Conservation (phyloP, 2,797 vertebrate species). For the Crenichthys baileyi region DNA sequence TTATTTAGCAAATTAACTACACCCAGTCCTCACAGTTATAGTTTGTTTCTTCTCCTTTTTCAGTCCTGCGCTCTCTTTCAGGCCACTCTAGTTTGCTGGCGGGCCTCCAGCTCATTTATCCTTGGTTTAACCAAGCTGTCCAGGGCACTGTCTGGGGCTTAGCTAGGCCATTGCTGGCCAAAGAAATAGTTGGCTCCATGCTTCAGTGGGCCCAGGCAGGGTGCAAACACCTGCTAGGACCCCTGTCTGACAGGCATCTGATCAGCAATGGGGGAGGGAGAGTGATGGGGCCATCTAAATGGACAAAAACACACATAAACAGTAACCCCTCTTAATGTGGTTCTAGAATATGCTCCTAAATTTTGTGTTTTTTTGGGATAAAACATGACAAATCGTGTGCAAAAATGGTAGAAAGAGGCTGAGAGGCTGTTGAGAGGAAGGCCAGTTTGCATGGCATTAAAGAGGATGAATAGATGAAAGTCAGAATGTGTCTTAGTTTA, state of each 20-base stretch:
- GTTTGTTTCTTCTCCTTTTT: slow-evolving; percentile 24
- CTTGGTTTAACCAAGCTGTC: slow-evolving; percentile 75
- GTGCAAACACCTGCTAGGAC: slow-evolving; percentile 67
- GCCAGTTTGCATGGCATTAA: slow-evolving; percentile 4
- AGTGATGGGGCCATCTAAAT: slow-evolving; percentile 41
- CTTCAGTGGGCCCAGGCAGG: slow-evolving; percentile 54
- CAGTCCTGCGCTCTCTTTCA: slow-evolving; percentile 46
- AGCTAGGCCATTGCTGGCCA: slow-evolving; percentile 27
- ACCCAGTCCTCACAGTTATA: slow-evolving; percentile 43
- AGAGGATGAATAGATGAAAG: slow-evolving; percentile 26
- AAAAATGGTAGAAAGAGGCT: slow-evolving; percentile 32
- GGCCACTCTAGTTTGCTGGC: slow-evolving; percentile 53
- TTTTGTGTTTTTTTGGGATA: slow-evolving; percentile 38
- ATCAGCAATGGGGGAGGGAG: slow-evolving; percentile 54
- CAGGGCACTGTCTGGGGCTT: slow-evolving; percentile 26
- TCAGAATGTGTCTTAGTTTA: slow-evolving; percentile 28
- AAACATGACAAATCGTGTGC: slow-evolving; percentile 25
- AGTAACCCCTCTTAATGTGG: slow-evolving; percentile 35
- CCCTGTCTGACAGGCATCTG: slow-evolving; percentile 67
- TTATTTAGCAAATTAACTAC: slow-evolving; percentile 69
- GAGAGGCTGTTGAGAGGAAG: slow-evolving; percentile 28
- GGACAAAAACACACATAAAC: slow-evolving; percentile 17
- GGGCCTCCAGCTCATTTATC: slow-evolving; percentile 71
- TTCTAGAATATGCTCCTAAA: slow-evolving; percentile 45
- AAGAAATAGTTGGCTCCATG: slow-evolving; percentile 67